Base-by-base conservation (phyloP, 2,113 vertebrate genomes). In the Syrrhaptes paradoxus region DNA sequence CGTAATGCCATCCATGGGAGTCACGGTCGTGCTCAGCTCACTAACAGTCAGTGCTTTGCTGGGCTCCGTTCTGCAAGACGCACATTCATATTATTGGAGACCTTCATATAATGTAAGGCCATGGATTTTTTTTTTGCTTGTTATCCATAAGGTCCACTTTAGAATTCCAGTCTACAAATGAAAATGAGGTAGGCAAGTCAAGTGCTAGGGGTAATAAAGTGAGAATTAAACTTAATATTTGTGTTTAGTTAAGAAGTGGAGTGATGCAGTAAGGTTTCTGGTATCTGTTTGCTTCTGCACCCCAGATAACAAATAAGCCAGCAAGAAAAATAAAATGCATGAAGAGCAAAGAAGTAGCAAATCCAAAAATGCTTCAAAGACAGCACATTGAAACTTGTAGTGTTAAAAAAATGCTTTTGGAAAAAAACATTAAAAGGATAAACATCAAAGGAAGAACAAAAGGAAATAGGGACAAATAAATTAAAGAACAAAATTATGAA, bases 381-480 rank as follows among this genome's bases (percentile, higher is more conserved):
- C 29, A 76, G 22, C 22, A 29, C 51, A 22, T 19, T 34, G 78
- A 85, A 92, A 89, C 52, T 77, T 36, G 22, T 54, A 63, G 36
- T 11, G 36, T 52, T 90, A 55, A 13, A 16, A 61, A 52, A 75
- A 62, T n/a, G 16, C 25, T 62, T 90, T 89, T 81, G 48, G 34
- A 61, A 93, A 51, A 65, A 89, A 29, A 84, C 71, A 66, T 93
- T 92, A 89, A 89, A 95, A 96, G 87, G 43, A 82, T 89, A 78
- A 93, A 85, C 80, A 93, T 95, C 93, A 97, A 94, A 96, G 70
- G 61, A 67, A 91, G 68, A 92, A 76, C 61, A 82, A 93, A 95
- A 90, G 36, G 26, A 90, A 93, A 88, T 43, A 5, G 16, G 46
- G 43, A 80, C 36, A 93, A 85, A 89, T 81, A 95, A 95, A 92